Conservation (phyloP, 2,113 vertebrate genomes). For the Microtus montanus region DNA sequence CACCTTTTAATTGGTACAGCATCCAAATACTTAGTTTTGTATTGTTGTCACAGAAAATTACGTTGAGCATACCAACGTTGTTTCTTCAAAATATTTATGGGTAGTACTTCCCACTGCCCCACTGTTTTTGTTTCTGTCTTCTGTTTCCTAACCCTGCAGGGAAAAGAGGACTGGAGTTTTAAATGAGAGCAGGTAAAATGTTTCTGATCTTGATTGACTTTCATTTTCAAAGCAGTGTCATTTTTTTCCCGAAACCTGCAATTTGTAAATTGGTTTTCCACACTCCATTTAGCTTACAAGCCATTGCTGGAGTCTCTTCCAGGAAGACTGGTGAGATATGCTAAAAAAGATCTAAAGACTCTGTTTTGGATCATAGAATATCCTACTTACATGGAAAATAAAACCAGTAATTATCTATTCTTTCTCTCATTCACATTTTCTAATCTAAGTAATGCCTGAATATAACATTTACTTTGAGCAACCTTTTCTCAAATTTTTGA, state of each 20-base stretch:
- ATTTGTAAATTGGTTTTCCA: slow-evolving; percentile 75
- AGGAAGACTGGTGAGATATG: background rate
- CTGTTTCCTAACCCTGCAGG: slow-evolving; percentile 50
- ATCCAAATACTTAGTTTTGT: slow-evolving; percentile 25
- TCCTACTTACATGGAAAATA: slow-evolving; percentile 33
- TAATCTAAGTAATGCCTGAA: background rate
- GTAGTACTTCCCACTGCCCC: background rate
- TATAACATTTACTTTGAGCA: background rate
- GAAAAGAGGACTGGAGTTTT: slow-evolving; percentile 58
- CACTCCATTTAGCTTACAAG: slow-evolving; percentile 66
- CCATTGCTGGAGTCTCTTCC: slow-evolving; percentile 59
- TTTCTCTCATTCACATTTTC: background rate
- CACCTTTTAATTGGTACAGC: background rate
- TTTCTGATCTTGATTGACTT: slow-evolving; percentile 65
- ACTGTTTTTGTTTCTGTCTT: background rate
- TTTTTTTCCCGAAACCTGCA: slow-evolving; percentile 63
- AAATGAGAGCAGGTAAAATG: slow-evolving; percentile 58
- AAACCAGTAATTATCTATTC: background rate
- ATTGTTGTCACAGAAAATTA: slow-evolving; percentile 53
- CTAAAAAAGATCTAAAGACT: background rate
- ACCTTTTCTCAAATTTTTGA: background rate
- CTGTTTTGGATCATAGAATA: slow-evolving; percentile 5
- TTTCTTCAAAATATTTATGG: slow-evolving; percentile 45
- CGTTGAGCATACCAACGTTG: background rate
- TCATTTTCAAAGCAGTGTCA: slow-evolving; percentile 67